These are phyloP conservation scores for Xiphophorus couchianus DNA, from an alignment of 2,113 vertebrate species.

Conservation along the genomic window DNA sequence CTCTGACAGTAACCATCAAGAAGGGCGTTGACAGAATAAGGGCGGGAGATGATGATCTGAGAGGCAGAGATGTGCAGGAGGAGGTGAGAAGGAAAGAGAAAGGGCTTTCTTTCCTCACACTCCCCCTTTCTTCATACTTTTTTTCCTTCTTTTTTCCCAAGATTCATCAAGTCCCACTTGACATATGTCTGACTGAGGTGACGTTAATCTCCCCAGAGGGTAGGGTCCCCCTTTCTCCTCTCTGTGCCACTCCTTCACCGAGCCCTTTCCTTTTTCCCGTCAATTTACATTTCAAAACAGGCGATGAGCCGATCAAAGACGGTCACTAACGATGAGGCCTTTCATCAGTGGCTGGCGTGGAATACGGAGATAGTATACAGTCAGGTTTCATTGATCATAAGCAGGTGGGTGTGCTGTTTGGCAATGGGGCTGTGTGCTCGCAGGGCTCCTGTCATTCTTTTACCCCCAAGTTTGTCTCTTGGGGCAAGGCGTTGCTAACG, in stretches of 20 bases:
- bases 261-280: constrained; percentile 64
- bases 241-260: constrained; percentile 65
- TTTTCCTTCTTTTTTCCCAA: constrained; percentile 61
- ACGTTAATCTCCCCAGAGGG: constrained; percentile 80
- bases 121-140: constrained; percentile 62
- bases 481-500: constrained; percentile 71
- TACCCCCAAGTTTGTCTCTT: constrained; percentile 76
- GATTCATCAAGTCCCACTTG: constrained; percentile 83
- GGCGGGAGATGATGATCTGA: constrained; percentile 83
- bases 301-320: constrained; percentile 76
- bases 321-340: constrained; percentile 79
- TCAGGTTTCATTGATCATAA: constrained; percentile 73
- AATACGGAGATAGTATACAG: constrained; percentile 64
- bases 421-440: constrained; percentile 48
- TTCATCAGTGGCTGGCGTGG: constrained; percentile 75
- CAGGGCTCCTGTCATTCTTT: constrained; percentile 72
- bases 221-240: constrained; percentile 66
- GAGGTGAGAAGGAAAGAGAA: constrained; percentile 71
- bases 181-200: constrained; percentile 79
- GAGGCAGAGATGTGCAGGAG: constrained; percentile 75
- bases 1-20: constrained; percentile 83
- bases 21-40: constrained; percentile 85
- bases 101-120: constrained; percentile 71
- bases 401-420: constrained; percentile 70
- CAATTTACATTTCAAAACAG: constrained; percentile 84